Evolutionary conservation across 2,797 vertebrate species (phyloP).

Genomic region (Champsocephalus gunnari): DNA sequence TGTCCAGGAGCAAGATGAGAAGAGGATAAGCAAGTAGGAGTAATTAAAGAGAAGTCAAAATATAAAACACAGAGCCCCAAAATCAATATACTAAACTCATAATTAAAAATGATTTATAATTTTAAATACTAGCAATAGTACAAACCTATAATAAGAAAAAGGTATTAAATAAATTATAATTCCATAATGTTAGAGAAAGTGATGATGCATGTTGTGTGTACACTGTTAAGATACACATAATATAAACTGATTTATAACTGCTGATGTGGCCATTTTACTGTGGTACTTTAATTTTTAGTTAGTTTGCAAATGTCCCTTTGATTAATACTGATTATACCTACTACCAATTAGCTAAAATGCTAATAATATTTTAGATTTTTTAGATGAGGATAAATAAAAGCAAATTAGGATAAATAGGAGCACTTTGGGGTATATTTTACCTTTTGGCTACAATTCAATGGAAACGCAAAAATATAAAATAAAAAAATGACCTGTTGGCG

Average conservation of each 20-base stretch:
- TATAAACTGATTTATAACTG: no score
- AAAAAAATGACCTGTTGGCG: slow-evolving; percentile 27
- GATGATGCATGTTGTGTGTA: no score
- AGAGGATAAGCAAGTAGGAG: no score
- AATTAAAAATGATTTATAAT: not conserved
- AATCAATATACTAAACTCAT: not conserved
- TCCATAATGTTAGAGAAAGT: not conserved
- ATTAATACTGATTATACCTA: not conserved
- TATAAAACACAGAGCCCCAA: not conserved
- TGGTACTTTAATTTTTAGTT: not conserved
- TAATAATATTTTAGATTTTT: not conserved
- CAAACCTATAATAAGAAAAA: not conserved
- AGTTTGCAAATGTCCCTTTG: not conserved
- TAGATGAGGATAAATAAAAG: not conserved
- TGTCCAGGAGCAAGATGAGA: not conserved
- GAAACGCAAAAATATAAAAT: slow-evolving; percentile 11
- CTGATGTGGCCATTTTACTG: not conserved
- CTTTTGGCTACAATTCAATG: slow-evolving; percentile 25
- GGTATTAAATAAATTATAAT: no score
- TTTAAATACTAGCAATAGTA: not conserved
- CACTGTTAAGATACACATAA: no score
- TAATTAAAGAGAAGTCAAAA: not conserved
- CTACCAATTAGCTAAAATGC: not conserved
- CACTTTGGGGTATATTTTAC: slow-evolving; percentile 11
- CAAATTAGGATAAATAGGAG: not conserved